Evolutionary conservation across 2,888 invertebrate genomes (phyloP).

Genomic region (Melipona beecheii): DNA sequence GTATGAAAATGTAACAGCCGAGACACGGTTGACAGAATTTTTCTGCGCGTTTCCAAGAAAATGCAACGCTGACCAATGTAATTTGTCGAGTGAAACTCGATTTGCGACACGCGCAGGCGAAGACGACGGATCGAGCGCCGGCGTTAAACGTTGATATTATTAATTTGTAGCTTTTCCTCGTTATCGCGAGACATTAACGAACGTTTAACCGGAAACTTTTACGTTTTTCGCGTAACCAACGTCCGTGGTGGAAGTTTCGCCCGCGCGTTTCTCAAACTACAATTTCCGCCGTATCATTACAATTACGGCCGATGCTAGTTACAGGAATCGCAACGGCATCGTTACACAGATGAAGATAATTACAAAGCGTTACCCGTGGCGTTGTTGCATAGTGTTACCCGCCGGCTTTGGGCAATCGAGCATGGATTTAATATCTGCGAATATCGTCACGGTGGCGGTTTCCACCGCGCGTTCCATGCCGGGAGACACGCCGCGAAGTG

Average conservation of each 20-base stretch:
- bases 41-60: too few relatives aligned
- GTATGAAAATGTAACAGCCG: too few relatives aligned
- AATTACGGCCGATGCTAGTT: background rate
- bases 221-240: background rate
- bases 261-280: background rate
- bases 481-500: background rate
- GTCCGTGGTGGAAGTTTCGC: background rate
- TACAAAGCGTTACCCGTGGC: constrained; percentile 39
- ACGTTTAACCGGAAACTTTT: background rate
- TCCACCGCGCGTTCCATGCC: background rate
- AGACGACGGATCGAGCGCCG: too few relatives aligned
- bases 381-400: constrained; percentile 26
- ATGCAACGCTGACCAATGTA: too few relatives aligned
- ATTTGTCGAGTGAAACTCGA: too few relatives aligned
- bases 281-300: constrained; percentile 15
- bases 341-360: constrained; percentile 51
- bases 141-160: background rate
- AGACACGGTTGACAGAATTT: too few relatives aligned
- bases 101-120: too few relatives aligned
- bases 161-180: constrained; percentile 6
- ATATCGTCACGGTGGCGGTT: background rate
- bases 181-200: background rate
- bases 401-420: background rate
- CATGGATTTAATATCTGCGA: constrained; percentile 28
- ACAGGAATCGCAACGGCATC: constrained; percentile 37